A percentile compares a stretch with the other conserved stretches of the same genome.
Evolutionary conservation across 2,888 invertebrate genomes (phyloP).

Genomic region (Creontiades dilutus): DNA sequence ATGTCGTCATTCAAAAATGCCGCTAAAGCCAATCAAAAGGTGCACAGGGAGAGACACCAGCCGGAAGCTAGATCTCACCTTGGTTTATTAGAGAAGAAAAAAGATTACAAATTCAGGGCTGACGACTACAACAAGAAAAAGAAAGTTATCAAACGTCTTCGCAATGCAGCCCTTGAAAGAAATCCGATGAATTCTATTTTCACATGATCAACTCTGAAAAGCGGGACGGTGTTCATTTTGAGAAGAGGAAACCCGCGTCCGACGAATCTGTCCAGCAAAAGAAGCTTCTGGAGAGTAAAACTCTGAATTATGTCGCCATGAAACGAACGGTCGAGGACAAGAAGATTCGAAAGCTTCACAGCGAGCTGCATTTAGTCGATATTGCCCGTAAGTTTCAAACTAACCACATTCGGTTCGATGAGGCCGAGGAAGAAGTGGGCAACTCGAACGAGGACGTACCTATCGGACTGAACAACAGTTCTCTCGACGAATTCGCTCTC

Average conservation of each 20-base stretch:
- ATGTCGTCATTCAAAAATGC: constrained; percentile 97
- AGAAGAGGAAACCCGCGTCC: constrained; percentile 80
- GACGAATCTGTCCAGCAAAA: constrained; percentile 91
- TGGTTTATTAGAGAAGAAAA: constrained; percentile 92
- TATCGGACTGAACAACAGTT: constrained; percentile 62
- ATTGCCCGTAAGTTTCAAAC: constrained; percentile 85
- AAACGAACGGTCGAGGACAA: constrained; percentile 91
- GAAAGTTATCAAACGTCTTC: constrained; percentile 88
- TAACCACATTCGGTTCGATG: constrained; percentile 89
- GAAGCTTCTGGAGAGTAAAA: constrained; percentile 93
- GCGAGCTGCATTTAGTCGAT: constrained; percentile 90
- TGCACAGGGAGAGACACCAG: constrained; percentile 91
- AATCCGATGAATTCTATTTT: constrained; percentile 99
- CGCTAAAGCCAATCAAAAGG: constrained; percentile 89
- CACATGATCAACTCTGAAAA: constrained; percentile 96
- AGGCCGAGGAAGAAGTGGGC: constrained; percentile 79
- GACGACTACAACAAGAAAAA: constrained; percentile 90
- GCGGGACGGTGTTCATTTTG: constrained; percentile 80
- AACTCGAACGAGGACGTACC: neutral
- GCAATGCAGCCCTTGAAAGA: constrained; percentile 91
- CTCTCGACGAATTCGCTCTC: constrained; percentile 75
- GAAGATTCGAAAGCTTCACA: constrained; percentile 87
- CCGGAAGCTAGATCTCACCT: constrained; percentile 87
- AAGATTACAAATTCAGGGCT: constrained; percentile 90
- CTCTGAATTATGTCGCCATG: constrained; percentile 92